These are phyloP conservation scores for Drosophila biarmipes DNA, from an alignment of 1,140 invertebrate species.

Conservation along the genomic window DNA sequence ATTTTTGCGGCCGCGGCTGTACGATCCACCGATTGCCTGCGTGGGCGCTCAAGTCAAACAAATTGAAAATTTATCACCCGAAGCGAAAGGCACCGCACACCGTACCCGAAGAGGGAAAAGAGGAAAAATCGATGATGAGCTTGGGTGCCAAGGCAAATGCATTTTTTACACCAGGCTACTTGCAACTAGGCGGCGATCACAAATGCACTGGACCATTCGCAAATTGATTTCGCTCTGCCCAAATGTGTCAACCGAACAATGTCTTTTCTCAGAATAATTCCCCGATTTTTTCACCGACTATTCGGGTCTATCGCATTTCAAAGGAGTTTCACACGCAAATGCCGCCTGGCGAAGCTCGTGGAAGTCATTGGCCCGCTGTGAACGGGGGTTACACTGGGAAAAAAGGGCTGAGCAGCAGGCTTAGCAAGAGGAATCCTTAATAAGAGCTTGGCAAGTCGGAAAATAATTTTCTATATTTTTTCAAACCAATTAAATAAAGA, in stretches of 20 bases:
- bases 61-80: constrained; percentile 82
- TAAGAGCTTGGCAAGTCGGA: background rate
- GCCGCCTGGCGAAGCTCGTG: constrained; percentile 49
- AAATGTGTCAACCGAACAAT: constrained; percentile 54
- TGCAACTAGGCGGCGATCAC: constrained; percentile 4
- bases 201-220: constrained; percentile 65
- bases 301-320: constrained; percentile 66
- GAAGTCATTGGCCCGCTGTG: constrained; percentile 45
- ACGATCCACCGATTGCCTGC: constrained; percentile 3
- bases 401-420: background rate
- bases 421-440: background rate
- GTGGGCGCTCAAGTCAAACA: constrained; percentile 77
- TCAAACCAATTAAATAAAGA: no score
- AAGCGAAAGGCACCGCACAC: constrained; percentile 21
- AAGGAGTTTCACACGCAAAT: constrained; percentile 76
- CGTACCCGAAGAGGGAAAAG: background rate
- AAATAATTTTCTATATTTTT: background rate
- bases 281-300: background rate
- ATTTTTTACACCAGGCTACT: constrained; percentile 69
- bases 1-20: background rate
- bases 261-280: background rate
- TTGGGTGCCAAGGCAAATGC: constrained; percentile 65
- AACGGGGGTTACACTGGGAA: constrained; percentile 17
- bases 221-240: constrained; percentile 71
- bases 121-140: constrained; percentile 58